Evolutionary conservation across 2,888 invertebrate genomes (phyloP), one percentile per base, ranked within the genome.

Genomic region (Fabriciana adippe): DNA sequence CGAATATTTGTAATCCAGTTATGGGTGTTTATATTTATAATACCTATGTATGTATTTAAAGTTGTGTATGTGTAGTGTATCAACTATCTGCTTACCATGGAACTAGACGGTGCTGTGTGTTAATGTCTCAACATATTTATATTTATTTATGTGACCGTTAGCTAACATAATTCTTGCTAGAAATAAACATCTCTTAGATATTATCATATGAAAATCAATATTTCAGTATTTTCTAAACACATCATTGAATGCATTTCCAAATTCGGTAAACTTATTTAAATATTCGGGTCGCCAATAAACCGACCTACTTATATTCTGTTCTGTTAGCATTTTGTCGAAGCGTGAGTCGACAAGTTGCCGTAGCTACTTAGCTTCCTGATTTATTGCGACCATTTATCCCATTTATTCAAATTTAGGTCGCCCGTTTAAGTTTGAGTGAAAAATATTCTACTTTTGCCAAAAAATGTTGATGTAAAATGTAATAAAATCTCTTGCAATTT

Each of bases 361-460:
- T 72, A 78, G 59, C 31, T 59, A 31, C 76, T 75, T 73, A 76
- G 83, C 86, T 81, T 82, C 79, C 80, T 87, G 86, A 90, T 89
- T 89, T 89, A 89, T 87, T 78, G 79, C 76, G 76, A 71, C 76
- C 84, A 85, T 89, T 87, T 82, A 83, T 89, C 85, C 85, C 78
- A 81, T 84, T 85, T 81, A 81, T 82, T 79, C 70, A 69, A 71
- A 73, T 73, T 72, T 64, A 68, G 67, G 70, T 61, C 66, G 56
- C 68, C 54, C 59, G 59, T 48, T 66, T 59, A 65, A 54, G n/a
- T 50, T 66, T 66, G 31, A 21, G 59, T 41, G 21, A 66, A 61
- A 55, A 66, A 48, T 50, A 35, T 54, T 61, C 35, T 6, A 18
- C 11, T 51, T 51, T 53, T 21, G 6, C 18, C 61, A 61, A 59